Evolutionary conservation across 2,888 invertebrate species (phyloP).

Genomic region (Drosophila neonasuta): DNA sequence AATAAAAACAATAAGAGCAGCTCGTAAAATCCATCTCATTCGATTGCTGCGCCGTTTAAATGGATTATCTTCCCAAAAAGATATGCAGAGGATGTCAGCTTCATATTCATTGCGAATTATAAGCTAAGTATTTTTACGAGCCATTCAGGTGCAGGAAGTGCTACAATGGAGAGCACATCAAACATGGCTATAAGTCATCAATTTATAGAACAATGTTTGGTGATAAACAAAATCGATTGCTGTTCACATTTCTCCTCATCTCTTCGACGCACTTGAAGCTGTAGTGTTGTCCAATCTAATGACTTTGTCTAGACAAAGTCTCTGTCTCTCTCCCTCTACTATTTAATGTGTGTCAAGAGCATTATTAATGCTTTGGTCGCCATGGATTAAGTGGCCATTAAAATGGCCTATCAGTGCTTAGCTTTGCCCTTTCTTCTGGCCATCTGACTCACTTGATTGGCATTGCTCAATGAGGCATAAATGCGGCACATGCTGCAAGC

Average conservation of each 20-base stretch:
- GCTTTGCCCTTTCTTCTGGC: slow-evolving; percentile 5
- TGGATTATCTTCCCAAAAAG: slow-evolving; percentile 38
- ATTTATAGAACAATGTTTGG: not conserved
- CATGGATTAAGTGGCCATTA: slow-evolving; percentile 68
- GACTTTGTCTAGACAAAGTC: not conserved
- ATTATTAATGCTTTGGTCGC: slow-evolving; percentile 63
- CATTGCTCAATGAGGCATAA: slow-evolving; percentile 68
- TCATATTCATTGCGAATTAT: slow-evolving; percentile 72
- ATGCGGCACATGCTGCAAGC: slow-evolving; percentile 60
- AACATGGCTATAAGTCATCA: not conserved
- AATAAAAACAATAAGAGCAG: slow-evolving; percentile 46
- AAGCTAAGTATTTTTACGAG: slow-evolving; percentile 61
- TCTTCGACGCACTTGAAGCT: not conserved
- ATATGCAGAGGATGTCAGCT: slow-evolving; percentile 34
- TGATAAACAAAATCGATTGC: not conserved
- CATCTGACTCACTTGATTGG: slow-evolving; percentile 60
- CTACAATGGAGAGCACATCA: not conserved
- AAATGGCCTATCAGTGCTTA: slow-evolving; percentile 27
- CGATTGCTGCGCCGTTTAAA: slow-evolving; percentile 26
- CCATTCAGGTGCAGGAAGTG: slow-evolving; percentile 11
- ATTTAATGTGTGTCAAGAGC: slow-evolving; percentile 72
- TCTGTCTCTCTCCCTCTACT: slow-evolving; percentile 10
- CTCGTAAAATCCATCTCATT: slow-evolving; percentile 41
- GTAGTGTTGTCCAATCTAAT: slow-evolving; percentile 1
- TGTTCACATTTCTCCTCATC: not conserved